Base-by-base conservation (phyloP, 2,797 vertebrate genomes). In the Sebastes diaconus region DNA sequence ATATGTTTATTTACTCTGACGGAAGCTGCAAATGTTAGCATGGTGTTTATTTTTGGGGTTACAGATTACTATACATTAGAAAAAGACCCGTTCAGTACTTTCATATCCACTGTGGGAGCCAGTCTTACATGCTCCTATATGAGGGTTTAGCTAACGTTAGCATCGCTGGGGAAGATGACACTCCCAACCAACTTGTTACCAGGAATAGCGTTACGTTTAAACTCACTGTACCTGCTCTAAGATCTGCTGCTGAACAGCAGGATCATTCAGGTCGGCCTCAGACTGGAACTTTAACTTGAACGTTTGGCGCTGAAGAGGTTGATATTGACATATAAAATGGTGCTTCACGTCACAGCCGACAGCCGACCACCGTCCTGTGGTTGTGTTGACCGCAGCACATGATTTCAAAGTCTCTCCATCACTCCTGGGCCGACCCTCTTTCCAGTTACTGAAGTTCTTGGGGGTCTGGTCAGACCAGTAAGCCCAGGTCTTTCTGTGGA, bases 381-480 rank as follows among this genome's bases (percentile, higher is more conserved):
- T 0, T 7, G 32, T 52, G 32, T 57, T 10, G 18, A 79, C 14
- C 0, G 4, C 18, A 2, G n/a, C 81, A 29, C 90, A 91, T 1
- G 11, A 59, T 16, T 1, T 3, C 2, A 3, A 2, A 2, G 2
- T 14, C 2, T 0, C 2, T 24, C 22, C 22, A 24, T 24, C 22
- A 24, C 22, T 24, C 22, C 22, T 24, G 0, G 85, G 77, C 57
- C 79, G 22, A 4, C 0, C 1, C 0, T 0, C 0, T 0, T 25
- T 16, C 93, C 93, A 94, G 69, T 87, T 79, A 13, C 3, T 67
- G 70, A 88, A 92, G 20, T 11, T 73, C 2, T 34, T 29, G 4
- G 6, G 59, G 4, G 12, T 85, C 13, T 52, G 30, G 73, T 93
- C 87, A 14, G 92, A 93, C 93, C 93, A 94, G 18, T 60, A 3